phyloP scores from a whole-genome alignment of 2,113 vertebrate genomes.

The Triplophysa rosa region DNA sequence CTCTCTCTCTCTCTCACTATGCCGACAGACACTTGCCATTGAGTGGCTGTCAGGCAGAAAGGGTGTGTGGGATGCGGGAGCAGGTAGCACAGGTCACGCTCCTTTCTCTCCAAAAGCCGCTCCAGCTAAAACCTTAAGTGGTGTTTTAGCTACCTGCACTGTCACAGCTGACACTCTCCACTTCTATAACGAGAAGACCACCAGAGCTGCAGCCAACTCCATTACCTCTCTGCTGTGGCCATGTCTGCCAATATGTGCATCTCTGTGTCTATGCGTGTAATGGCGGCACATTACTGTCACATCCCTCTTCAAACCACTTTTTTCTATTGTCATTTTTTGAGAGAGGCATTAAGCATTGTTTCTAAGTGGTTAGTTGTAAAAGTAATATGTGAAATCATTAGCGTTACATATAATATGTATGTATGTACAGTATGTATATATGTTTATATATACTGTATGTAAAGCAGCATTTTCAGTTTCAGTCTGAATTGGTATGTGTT shows the following conservation, averaged over 20 bases:
- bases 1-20: constrained; percentile 61
- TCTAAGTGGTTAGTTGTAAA: background rate
- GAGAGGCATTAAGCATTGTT: background rate
- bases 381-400: too few species aligned
- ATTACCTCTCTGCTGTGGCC: constrained; percentile 66
- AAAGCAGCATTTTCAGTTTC: too few species aligned
- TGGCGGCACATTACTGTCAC: constrained; percentile 26
- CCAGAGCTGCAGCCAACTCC: constrained; percentile 69
- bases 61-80: constrained; percentile 73
- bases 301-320: constrained; percentile 13
- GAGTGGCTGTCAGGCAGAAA: constrained; percentile 79
- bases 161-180: constrained; percentile 71
- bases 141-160: constrained; percentile 76
- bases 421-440: too few species aligned
- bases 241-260: constrained; percentile 59
- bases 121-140: constrained; percentile 78
- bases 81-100: constrained; percentile 71
- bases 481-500: too few species aligned
- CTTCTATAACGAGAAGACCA: constrained; percentile 73
- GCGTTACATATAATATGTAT: too few species aligned
- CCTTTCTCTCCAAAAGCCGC: constrained; percentile 73
- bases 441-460: too few species aligned
- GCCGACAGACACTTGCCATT: constrained; percentile 77
- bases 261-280: constrained; percentile 34
- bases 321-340: background rate